A percentile compares a stretch with the other conserved stretches of the same genome.
Conservation (phyloP, 2,888 invertebrate genomes). For the Microctonus brassicae region DNA sequence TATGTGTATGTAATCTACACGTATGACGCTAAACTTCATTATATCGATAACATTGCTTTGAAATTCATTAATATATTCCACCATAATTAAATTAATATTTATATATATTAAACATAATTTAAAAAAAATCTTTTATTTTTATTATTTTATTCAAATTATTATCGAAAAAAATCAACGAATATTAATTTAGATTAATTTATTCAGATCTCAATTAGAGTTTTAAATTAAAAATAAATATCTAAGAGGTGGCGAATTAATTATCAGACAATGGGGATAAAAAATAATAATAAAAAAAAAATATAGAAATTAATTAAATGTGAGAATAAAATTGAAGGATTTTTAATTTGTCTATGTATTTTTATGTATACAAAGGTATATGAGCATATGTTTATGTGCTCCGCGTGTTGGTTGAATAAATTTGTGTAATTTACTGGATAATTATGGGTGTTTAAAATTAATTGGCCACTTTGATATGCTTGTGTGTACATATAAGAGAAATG, state of each 20-base stretch:
- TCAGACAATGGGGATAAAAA: background rate
- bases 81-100: no score
- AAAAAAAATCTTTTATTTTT: no score
- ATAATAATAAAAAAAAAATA: background rate
- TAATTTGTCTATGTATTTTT: slow-evolving; percentile 8
- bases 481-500: background rate
- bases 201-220: no score
- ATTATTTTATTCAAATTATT: no score
- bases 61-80: no score
- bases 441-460: slow-evolving; percentile 35
- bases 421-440: slow-evolving; percentile 35
- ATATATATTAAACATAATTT: no score
- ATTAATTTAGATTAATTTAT: no score
- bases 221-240: no score
- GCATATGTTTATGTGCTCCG: background rate
- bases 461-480: slow-evolving; percentile 21
- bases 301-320: background rate
- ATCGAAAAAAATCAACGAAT: no score
- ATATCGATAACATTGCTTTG: background rate
- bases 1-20: no score
- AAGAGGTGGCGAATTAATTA: background rate
- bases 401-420: slow-evolving; percentile 26
- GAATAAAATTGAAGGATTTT: background rate
- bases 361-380: background rate
- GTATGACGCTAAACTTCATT: background rate